Evolutionary conservation across 1,140 invertebrate genomes (phyloP).

Genomic region (Microvelia longipes): DNA sequence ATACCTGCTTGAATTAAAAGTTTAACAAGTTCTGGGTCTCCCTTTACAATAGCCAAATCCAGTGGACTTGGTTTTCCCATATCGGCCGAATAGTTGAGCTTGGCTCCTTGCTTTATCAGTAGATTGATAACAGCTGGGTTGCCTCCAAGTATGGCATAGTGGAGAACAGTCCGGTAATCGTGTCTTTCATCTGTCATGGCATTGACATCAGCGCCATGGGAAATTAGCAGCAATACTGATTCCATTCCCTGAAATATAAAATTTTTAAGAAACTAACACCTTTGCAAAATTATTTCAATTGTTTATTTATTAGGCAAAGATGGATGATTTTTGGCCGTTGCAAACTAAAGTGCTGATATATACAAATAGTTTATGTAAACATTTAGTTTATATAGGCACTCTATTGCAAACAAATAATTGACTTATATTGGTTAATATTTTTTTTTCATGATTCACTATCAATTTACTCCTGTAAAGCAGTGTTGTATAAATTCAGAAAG

Average conservation of each 20-base stretch:
- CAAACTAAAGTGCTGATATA: no score
- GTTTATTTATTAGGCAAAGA: no score
- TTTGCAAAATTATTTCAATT: no score
- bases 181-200: slow-evolving; percentile 62
- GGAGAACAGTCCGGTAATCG: slow-evolving; percentile 66
- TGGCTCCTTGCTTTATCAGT: slow-evolving; percentile 64
- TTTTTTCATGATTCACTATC: no score
- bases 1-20: slow-evolving; percentile 52
- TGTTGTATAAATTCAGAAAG: no score
- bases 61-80: slow-evolving; percentile 67
- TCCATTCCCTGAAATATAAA: slow-evolving; percentile 46
- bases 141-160: slow-evolving; percentile 71
- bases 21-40: slow-evolving; percentile 53
- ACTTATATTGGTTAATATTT: no score
- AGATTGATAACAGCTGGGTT: slow-evolving; percentile 62
- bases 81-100: slow-evolving; percentile 45
- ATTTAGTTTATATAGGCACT: no score
- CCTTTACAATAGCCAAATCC: slow-evolving; percentile 68
- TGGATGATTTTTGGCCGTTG: no score
- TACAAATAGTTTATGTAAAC: no score
- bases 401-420: no score
- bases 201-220: slow-evolving; percentile 65
- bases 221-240: slow-evolving; percentile 57
- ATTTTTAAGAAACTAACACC: neutral
- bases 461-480: no score